These are phyloP conservation scores for Nomada ruficornis DNA, from an alignment of 2,888 invertebrate species.

Conservation along the genomic window DNA sequence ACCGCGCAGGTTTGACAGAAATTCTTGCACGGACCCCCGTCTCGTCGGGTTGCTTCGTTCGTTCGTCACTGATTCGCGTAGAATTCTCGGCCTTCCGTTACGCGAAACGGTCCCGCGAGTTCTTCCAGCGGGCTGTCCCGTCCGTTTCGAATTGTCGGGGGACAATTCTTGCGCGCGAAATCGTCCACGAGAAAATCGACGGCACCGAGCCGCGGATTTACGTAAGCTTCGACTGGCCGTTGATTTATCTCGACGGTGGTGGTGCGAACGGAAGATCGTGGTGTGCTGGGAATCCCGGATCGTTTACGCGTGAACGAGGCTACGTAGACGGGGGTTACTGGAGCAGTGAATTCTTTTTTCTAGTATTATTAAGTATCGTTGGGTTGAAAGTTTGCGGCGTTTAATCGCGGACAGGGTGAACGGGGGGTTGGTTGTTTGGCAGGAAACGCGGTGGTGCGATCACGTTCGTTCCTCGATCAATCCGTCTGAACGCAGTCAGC, in stretches of 20 bases:
- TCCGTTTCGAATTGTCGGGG: too few species aligned
- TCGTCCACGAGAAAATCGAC: background rate
- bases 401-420: background rate
- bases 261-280: conserved; percentile 48
- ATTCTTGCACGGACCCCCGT: background rate
- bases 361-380: background rate
- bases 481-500: conserved; percentile 2
- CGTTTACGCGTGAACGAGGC: background rate
- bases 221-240: conserved; percentile 13
- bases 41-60: background rate
- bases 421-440: background rate
- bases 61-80: background rate
- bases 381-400: background rate
- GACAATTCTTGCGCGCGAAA: too few species aligned
- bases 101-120: background rate
- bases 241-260: conserved; percentile 45
- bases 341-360: background rate
- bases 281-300: conserved; percentile 21
- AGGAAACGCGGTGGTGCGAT: conserved; percentile 1
- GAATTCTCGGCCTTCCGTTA: too few species aligned
- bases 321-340: background rate
- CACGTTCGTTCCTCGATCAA: conserved; percentile 26
- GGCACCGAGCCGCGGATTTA: conserved; percentile 26
- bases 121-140: background rate
- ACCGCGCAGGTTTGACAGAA: conserved; percentile 58